Evolutionary conservation across 2,888 invertebrate species (phyloP), one percentile per base, ranked within the genome.

Genomic region (Cybosia mesomella): DNA sequence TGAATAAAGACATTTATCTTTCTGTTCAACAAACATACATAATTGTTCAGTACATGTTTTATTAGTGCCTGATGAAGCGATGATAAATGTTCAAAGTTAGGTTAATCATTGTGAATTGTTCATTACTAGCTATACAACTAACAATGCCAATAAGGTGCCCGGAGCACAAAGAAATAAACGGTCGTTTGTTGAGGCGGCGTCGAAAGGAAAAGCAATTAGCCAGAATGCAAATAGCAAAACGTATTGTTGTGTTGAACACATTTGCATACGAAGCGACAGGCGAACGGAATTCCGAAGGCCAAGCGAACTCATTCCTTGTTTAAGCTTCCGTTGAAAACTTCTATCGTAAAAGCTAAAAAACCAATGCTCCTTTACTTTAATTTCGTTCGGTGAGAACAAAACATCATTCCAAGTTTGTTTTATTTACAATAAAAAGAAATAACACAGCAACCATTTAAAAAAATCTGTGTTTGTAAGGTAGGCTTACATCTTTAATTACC

Each of bases 191-290:
- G 82, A 77, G 81, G 74, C 79, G 83, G 80, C 83, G 88, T 85
- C 84, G 87, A 92, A 91, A 92, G 92, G 92, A 91, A 92, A 92
- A 91, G 92, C 93, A 93, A 93, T 93, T 94, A 93, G 90, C 89
- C 88, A 72, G 86, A 92, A 91, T 89, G 89, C 89, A 91, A 92
- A 92, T 91, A 90, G 88, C 87, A 79, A 89, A 91, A 89, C 90
- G 89, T 91, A 91, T 90, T 90, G 91, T 90, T 89, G 87, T 89
- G 86, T 83, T 89, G 82, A 85, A 82, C 85, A 85, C 87, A 93
- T 93, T 93, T 91, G 90, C 93, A 93, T 93, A 87, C 85, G 86
- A 89, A 90, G 89, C 89, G 91, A 75, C 83, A 83, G 78, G 83
- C 81, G 81, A 80, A 80, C 82, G 87, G 86, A 86, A 85, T 86